Conservation (phyloP, 2,113 vertebrate genomes). For the Poeciliopsis prolifica region DNA sequence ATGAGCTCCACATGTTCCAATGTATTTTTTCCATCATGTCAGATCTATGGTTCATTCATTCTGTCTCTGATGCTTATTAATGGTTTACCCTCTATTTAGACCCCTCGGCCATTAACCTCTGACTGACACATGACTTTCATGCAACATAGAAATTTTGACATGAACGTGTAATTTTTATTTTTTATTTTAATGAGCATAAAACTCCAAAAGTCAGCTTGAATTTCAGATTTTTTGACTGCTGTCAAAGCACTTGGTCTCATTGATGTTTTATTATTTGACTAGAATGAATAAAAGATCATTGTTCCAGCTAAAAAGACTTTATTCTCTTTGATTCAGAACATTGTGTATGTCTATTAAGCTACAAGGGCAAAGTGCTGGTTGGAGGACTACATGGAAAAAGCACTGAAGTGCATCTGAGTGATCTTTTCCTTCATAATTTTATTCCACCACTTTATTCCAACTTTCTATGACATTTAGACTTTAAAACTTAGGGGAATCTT, state of each 20-base stretch:
- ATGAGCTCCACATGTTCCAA: no score
- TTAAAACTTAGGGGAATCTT: background rate
- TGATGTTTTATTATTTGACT: background rate
- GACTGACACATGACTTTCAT: no score
- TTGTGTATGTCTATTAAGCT: background rate
- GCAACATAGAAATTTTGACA: background rate
- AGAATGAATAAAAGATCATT: background rate
- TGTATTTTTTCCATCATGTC: no score
- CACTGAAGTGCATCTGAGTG: background rate
- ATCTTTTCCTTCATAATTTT: background rate
- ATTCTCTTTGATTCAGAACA: background rate
- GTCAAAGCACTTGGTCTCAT: background rate
- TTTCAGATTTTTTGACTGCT: background rate
- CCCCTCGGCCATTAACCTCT: no score
- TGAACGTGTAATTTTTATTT: background rate
- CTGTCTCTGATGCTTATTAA: no score
- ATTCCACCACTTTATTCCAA: background rate
- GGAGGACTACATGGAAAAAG: background rate
- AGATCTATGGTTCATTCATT: no score
- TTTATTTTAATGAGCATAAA: background rate
- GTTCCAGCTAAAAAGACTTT: background rate
- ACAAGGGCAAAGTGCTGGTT: background rate
- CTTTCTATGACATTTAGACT: constrained; percentile 1
- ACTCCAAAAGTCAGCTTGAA: background rate
- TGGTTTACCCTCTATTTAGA: no score